These are phyloP conservation scores for Forpus xanthops DNA, from an alignment of 2,797 vertebrate species.

Conservation along the genomic window DNA sequence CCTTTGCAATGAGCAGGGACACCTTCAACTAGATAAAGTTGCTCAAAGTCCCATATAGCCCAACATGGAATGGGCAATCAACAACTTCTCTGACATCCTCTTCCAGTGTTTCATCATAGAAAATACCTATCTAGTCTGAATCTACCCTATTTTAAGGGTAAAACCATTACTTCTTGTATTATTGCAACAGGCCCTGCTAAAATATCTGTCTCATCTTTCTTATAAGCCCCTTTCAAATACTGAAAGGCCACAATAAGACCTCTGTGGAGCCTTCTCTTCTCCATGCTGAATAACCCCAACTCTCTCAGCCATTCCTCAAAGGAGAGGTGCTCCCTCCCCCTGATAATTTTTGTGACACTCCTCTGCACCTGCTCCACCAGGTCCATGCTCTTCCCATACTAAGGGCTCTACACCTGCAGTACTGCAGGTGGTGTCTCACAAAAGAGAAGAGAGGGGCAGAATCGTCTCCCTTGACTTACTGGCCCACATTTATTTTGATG, in stretches of 20 bases:
- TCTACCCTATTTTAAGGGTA: neutral
- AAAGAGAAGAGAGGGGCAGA: neutral
- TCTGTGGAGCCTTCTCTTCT: neutral
- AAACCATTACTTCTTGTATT: neutral
- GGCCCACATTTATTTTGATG: rapidly evolving
- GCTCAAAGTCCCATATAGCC: neutral
- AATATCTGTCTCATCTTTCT: neutral
- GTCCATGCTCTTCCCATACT: neutral
- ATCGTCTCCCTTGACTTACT: no score
- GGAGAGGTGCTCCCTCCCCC: neutral
- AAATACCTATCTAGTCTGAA: neutral
- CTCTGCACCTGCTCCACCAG: neutral
- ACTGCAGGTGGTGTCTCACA: neutral
- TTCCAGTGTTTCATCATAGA: neutral
- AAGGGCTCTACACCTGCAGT: neutral
- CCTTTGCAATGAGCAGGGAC: neutral
- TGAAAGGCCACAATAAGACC: neutral
- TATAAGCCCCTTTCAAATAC: neutral
- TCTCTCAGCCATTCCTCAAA: neutral
- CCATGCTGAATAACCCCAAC: neutral
- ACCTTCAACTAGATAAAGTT: neutral
- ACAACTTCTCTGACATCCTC: neutral
- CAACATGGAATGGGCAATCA: neutral
- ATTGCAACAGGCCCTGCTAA: neutral
- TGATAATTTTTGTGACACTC: neutral